Base-by-base conservation (phyloP, 2,888 invertebrate genomes). In the Drosophila neonasuta region DNA sequence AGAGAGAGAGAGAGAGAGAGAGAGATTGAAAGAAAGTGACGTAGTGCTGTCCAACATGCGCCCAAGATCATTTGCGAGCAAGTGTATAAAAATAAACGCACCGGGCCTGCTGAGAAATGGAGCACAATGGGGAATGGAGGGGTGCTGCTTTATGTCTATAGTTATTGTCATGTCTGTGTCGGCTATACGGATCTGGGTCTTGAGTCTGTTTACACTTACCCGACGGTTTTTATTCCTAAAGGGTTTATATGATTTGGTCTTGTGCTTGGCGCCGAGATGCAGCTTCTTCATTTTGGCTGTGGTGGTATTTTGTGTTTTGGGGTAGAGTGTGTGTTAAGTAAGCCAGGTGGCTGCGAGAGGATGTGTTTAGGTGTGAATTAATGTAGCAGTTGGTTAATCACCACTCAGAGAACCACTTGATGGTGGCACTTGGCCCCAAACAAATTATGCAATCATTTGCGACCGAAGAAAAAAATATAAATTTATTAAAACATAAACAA, bases 151-250 rank as follows among this genome's bases (percentile, higher is more conserved):
- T 44, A 34, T 41, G 15, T 13, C 39, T 41, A 41, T 41, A 13
- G 6, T 10, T 49, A 44, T 41, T 8, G 6, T 10, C 34, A 44
- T 54, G 48, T 41, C 24, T 57, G 45, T 44, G 17, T 34, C 15
- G 11, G 10, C 34, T 20, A n/a, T 8, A 50, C 34, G 57, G 15
- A 29, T 57, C 9, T 59, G 51, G 36, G 32, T 15, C 8, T 13
- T 39, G 45, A 24, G 59, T 52, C 72, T 52, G 56, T 56, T 56
- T 68, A 32, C 63, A 71, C 89, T 90, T 83, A 90, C 90, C 90
- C 90, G 86, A 69, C 90, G 88, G 61, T 86, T 89, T 74, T 88
- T 86, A 67, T 81, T 86, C 79, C 77, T 79, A 72, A 90, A 90
- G 80, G 90, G 85, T 34, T 86, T 85, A 51, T 85, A 85, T 17